Percentiles rank a stretch among this genome's conserved stretches.
Conservation (phyloP, 2,113 vertebrate species). For the Chamaetylas fuelleborni region DNA sequence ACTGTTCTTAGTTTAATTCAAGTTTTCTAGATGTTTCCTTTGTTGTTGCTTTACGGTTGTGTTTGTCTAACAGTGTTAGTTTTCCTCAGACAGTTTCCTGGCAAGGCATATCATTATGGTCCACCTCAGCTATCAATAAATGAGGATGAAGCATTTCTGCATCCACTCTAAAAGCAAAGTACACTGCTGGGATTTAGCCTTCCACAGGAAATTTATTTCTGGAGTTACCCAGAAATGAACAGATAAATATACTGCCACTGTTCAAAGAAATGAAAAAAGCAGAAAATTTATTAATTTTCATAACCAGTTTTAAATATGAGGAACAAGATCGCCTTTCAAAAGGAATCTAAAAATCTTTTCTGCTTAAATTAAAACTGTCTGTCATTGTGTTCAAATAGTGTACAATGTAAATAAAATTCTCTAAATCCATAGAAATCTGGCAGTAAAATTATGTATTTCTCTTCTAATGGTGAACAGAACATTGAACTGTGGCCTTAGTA, state of each 20-base stretch:
- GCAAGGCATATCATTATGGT: not conserved
- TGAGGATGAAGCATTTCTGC: not conserved
- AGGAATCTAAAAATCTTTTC: not conserved
- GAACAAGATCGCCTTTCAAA: not conserved
- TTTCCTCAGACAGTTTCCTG: not conserved
- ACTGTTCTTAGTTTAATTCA: not conserved
- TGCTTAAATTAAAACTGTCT: not conserved
- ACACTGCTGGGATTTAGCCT: not conserved
- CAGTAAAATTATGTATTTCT: not conserved
- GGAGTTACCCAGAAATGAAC: not conserved
- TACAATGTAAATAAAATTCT: not conserved
- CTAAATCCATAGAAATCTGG: not conserved
- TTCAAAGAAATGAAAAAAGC: not conserved
- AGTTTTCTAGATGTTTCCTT: not conserved
- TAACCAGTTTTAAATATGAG: not conserved
- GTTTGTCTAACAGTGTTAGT: not conserved
- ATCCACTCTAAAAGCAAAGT: not conserved
- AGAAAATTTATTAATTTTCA: not conserved
- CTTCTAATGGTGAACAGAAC: not conserved
- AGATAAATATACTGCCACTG: not conserved
- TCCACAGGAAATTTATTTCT: not conserved
- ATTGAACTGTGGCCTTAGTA: not conserved
- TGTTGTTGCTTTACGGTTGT: not conserved
- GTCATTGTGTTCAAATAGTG: not conserved
- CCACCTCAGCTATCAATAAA: not conserved